Conservation (phyloP, 1,140 invertebrate species). For the Frieseomelitta varia region DNA sequence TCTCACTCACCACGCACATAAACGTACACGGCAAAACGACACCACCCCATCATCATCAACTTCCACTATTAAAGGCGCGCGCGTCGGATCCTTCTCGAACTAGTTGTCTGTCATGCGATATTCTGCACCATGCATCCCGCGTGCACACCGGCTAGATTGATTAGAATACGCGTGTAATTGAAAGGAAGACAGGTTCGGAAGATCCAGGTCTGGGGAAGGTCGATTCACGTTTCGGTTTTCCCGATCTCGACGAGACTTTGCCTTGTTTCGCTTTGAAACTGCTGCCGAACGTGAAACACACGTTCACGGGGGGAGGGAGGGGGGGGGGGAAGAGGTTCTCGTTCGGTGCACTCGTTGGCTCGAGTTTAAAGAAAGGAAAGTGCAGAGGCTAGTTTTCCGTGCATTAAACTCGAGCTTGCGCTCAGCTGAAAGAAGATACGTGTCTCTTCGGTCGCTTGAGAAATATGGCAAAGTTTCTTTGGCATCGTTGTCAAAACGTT, state of each 20-base stretch:
- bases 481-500: not conserved
- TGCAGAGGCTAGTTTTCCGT: not conserved
- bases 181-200: too few relatives aligned
- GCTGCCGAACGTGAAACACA: not conserved
- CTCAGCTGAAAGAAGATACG: not conserved
- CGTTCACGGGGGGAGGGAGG: too few relatives aligned
- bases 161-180: not conserved
- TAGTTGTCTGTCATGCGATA: conserved; percentile 56
- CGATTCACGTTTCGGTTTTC: too few relatives aligned
- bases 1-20: conserved; percentile 29
- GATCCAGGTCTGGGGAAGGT: too few relatives aligned
- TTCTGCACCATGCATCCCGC: conserved; percentile 76
- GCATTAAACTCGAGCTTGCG: not conserved
- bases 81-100: not conserved
- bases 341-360: not conserved
- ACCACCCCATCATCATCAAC: not conserved
- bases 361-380: not conserved
- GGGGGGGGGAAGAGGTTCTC: too few relatives aligned
- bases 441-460: not conserved
- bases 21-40: not conserved
- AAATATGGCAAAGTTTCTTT: not conserved
- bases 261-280: not conserved
- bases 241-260: not conserved
- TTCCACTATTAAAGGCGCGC: not conserved
- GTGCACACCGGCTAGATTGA: conserved; percentile 1